Evolutionary conservation across 2,797 vertebrate species (phyloP).

Genomic region (Gorsachius magnificus): DNA sequence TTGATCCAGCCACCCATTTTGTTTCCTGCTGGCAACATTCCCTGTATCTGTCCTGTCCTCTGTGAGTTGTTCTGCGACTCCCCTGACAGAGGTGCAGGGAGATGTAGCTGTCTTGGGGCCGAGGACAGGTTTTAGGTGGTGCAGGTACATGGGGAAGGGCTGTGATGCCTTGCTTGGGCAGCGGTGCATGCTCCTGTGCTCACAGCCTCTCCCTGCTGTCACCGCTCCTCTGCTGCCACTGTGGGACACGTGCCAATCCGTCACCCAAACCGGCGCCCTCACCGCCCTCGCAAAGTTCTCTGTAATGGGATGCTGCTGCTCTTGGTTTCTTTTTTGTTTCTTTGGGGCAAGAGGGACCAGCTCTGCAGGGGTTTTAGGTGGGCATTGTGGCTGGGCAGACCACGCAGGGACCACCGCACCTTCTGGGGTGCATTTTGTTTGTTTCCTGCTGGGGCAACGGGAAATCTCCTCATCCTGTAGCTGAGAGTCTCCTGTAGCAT

Average conservation of each 20-base stretch:
- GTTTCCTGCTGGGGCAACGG: not conserved
- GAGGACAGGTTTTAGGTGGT: not conserved
- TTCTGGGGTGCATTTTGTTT: not conserved
- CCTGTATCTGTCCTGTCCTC: not conserved
- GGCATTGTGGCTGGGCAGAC: not conserved
- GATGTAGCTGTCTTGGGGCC: not conserved
- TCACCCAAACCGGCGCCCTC: not conserved
- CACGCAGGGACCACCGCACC: not conserved
- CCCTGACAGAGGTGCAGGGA: not conserved
- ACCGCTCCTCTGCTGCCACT: not conserved
- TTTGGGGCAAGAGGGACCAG: not conserved
- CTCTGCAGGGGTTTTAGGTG: not conserved
- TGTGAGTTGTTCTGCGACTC: not conserved
- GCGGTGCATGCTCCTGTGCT: not conserved
- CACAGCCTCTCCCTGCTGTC: not conserved
- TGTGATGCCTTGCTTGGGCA: not conserved
- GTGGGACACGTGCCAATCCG: accelerated
- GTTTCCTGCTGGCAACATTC: not conserved
- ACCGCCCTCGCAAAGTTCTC: not conserved
- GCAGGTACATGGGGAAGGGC: not conserved
- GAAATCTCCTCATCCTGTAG: not conserved
- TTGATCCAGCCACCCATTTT: not conserved
- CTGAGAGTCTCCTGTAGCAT: not conserved
- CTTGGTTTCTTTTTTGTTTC: not conserved
- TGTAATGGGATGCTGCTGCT: not conserved